Base-by-base conservation (phyloP, 2,888 invertebrate species). In the Mythimna albipuncta region DNA sequence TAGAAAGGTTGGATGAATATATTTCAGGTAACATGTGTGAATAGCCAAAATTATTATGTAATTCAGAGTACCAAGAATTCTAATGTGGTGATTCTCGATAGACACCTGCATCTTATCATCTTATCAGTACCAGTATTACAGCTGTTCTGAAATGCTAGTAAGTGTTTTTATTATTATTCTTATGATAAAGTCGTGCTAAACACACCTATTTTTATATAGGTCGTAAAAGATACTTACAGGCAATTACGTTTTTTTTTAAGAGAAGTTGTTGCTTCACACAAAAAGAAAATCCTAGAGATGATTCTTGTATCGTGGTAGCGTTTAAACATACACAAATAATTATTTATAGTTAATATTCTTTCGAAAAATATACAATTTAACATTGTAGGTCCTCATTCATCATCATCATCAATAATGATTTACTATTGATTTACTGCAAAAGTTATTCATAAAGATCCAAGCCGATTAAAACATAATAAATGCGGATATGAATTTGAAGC, bases 81-180 rank as follows among this genome's bases (percentile, higher is more conserved):
- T 13, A 41, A 57, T 66, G n/a, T 50, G 38, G 32, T n/a, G 16
- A 70, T 65, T 73, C 66, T 52, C 21, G 35, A 52, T 74, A 57
- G 13, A 63, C 81, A 81, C 80, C 78, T 78, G 78, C 64, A 35
- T 54, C 10, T 19, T 38, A 38, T 16, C 71, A 78, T 78, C 82
- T 81, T 81, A 81, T 81, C 78, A 32, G 59, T 81, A 81, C 78
- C 78, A 32, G 59, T 61, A 78, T 66, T 57, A 70, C 62, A 75
- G 26, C 26, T 70, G 32, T 69, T 63, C 44, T 44, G 41, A 64
- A 66, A 64, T 11, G n/a, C 38, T 64, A 58, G 41, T 70, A 63
- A 68, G 65, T 59, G 54, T 52, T 81, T 61, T 69, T 65, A 54
- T 63, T 50, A 26, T 44, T 54, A 47, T 62, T 72, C 19, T 32